Evolutionary conservation across 2,888 invertebrate species (phyloP).

Genomic region (Unio delphinus): DNA sequence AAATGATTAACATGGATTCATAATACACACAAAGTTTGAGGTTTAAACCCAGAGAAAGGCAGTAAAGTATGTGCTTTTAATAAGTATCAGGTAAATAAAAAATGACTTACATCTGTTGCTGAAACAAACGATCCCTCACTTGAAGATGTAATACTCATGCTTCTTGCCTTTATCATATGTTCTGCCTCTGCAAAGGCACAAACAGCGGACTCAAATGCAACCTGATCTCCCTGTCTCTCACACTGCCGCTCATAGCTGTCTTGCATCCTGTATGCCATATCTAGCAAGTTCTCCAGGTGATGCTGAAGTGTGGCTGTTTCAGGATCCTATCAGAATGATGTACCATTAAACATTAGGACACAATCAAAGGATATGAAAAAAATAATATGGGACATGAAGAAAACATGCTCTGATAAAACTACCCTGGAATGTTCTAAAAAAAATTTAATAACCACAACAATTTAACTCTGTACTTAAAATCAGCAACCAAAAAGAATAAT

Average conservation of each 20-base stretch:
- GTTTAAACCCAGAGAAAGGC: too few species aligned
- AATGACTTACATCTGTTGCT: slow-evolving; percentile 82
- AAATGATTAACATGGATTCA: too few species aligned
- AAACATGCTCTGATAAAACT: neutral
- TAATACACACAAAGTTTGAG: too few species aligned
- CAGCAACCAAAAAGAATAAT: too few species aligned
- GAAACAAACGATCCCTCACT: slow-evolving; percentile 91
- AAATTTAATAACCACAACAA: too few species aligned
- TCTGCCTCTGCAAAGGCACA: slow-evolving; percentile 55
- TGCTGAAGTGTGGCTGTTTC: slow-evolving; percentile 70
- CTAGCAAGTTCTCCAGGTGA: slow-evolving; percentile 85
- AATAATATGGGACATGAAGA: neutral
- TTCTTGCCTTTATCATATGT: slow-evolving; percentile 31
- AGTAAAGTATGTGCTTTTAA: neutral
- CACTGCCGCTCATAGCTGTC: slow-evolving; percentile 76
- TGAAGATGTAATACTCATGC: slow-evolving; percentile 56
- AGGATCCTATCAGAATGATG: slow-evolving; percentile 47
- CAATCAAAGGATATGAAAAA: neutral
- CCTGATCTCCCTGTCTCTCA: slow-evolving; percentile 56
- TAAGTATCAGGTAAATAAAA: neutral
- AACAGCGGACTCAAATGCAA: slow-evolving; percentile 60
- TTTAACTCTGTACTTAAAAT: too few species aligned
- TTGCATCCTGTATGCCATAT: slow-evolving; percentile 87
- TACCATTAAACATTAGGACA: neutral
- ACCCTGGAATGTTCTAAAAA: too few species aligned